Percentiles rank a stretch among this genome's conserved stretches.
phyloP scores from a whole-genome alignment of 2,113 vertebrate genomes.

The Anhinga anhinga region DNA sequence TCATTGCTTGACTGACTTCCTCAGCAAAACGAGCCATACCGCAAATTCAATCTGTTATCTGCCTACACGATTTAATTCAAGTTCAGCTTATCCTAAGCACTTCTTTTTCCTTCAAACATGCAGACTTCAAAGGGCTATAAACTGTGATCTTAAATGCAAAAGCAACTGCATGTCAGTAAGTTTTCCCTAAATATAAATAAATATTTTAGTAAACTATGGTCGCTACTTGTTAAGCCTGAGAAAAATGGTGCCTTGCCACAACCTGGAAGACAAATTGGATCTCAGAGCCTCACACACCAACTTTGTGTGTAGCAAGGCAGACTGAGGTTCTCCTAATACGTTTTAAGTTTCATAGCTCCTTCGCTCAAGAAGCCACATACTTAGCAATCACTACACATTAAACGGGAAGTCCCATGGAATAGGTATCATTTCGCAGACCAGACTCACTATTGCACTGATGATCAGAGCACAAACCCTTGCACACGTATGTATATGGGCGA shows the following conservation, averaged over 20 bases:
- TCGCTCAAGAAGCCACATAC: neutral
- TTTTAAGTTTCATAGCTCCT: neutral
- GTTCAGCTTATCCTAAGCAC: conserved; percentile 12
- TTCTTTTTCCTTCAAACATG: conserved; percentile 13
- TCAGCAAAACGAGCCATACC: neutral
- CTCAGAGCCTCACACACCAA: neutral
- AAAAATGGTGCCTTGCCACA: neutral
- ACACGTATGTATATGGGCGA: neutral
- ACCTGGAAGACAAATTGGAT: neutral
- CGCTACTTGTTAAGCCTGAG: neutral
- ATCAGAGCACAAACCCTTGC: neutral
- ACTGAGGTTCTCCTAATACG: neutral
- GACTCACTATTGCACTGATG: neutral
- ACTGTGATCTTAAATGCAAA: conserved; percentile 17
- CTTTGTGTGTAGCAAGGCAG: neutral
- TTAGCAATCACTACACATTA: neutral
- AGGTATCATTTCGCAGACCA: neutral
- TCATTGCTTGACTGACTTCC: neutral
- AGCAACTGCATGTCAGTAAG: neutral
- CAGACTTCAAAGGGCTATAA: conserved; percentile 48
- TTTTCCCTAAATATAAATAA: conserved; percentile 16
- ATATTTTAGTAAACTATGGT: conserved; percentile 2
- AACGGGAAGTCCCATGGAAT: neutral
- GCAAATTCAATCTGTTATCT: neutral
- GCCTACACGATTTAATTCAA: neutral